phyloP scores from a whole-genome alignment of 2,113 vertebrate species.

The Glareola pratincola region DNA sequence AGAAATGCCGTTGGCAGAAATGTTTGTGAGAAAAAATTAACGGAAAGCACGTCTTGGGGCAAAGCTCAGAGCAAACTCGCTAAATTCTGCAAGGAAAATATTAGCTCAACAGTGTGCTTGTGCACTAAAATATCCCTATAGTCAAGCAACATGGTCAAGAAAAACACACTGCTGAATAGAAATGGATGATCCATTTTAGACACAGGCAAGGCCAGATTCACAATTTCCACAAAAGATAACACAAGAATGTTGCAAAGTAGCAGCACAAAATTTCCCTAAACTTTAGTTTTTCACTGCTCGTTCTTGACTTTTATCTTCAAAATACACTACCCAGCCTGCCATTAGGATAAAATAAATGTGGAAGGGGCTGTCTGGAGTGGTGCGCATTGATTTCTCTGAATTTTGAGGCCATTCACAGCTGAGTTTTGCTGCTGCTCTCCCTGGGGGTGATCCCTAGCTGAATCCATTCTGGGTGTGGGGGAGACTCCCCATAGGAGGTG shows the following conservation, averaged over 20 bases:
- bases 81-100: background rate
- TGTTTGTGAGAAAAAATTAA: background rate
- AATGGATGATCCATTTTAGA: background rate
- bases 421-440: background rate
- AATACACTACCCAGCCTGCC: fast-evolving
- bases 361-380: background rate
- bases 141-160: background rate
- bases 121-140: background rate
- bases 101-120: background rate
- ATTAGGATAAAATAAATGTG: fast-evolving
- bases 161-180: background rate
- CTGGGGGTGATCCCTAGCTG: background rate
- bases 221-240: background rate
- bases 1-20: background rate
- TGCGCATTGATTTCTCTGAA: fast-evolving
- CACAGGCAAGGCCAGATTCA: background rate
- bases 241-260: background rate
- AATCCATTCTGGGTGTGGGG: background rate
- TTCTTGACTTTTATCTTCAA: background rate
- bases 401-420: background rate
- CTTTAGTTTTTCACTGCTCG: background rate
- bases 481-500: background rate
- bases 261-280: background rate
- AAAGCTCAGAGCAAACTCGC: background rate
- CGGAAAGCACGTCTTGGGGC: background rate